Conservation (phyloP, 2,888 invertebrate genomes). For the Diachrysia chrysitis region DNA sequence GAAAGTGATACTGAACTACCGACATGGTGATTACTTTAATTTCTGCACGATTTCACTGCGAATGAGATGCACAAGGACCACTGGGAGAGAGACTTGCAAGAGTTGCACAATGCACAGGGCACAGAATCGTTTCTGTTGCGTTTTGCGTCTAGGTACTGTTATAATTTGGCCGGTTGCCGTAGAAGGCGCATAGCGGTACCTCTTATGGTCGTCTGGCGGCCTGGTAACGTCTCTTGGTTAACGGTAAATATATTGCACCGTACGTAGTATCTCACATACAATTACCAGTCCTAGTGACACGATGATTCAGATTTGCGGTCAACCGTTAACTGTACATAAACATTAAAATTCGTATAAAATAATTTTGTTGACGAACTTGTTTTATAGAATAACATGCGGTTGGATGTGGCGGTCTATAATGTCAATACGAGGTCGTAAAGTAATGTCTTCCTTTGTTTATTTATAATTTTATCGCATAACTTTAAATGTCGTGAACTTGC, state of each 20-base stretch:
- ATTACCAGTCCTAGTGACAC: constrained; percentile 56
- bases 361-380: constrained; percentile 44
- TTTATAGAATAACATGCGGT: constrained; percentile 13
- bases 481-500: constrained; percentile 39
- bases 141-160: constrained; percentile 78
- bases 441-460: constrained; percentile 44
- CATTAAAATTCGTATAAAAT: constrained; percentile 29
- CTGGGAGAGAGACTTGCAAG: constrained; percentile 60
- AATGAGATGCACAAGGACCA: constrained; percentile 69
- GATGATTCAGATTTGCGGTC: constrained; percentile 59
- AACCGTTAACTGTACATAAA: constrained; percentile 53
- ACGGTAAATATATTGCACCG: constrained; percentile 72
- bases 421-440: constrained; percentile 37
- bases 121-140: constrained; percentile 58
- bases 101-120: constrained; percentile 62
- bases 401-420: constrained; percentile 27
- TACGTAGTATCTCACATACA: constrained; percentile 64
- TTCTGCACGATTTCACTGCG: constrained; percentile 71
- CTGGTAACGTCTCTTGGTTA: constrained; percentile 72
- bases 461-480: constrained; percentile 48
- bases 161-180: constrained; percentile 78
- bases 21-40: constrained; percentile 66
- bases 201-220: constrained; percentile 71
- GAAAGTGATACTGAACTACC: constrained; percentile 61
- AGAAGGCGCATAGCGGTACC: constrained; percentile 81